Evolutionary conservation across 2,797 vertebrate species (phyloP).

Genomic region (Thripadectes ignobilis): DNA sequence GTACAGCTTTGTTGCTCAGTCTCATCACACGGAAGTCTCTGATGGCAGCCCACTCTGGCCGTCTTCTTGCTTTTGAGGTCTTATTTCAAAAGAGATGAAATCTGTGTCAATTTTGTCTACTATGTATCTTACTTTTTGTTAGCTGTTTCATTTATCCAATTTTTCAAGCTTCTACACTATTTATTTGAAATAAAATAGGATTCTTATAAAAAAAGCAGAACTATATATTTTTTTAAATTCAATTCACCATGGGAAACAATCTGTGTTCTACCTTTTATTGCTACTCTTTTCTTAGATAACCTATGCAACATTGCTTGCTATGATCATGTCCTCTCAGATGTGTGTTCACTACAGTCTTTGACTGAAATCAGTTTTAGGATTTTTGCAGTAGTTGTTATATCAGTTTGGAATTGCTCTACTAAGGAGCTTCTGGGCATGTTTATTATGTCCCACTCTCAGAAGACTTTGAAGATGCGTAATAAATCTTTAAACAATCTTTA

Average conservation of each 20-base stretch:
- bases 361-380: not conserved
- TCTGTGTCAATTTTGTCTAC: not conserved
- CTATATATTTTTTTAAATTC: not conserved
- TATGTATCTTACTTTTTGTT: not conserved
- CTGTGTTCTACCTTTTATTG: not conserved
- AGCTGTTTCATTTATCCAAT: fast-evolving
- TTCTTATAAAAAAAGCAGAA: not conserved
- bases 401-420: not conserved
- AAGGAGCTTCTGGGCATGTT: not conserved
- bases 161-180: not conserved
- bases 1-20: fast-evolving
- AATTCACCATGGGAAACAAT: not conserved
- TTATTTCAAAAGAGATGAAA: not conserved
- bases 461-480: not conserved
- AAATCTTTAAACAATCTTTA: not conserved
- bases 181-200: not conserved
- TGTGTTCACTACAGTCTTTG: not conserved
- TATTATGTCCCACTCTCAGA: not conserved
- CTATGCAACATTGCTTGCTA: not conserved
- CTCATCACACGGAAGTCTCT: not conserved
- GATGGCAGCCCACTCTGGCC: not conserved
- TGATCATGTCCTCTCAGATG: not conserved
- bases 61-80: not conserved
- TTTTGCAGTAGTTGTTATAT: not conserved
- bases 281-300: not conserved